Percentiles rank a stretch among this genome's conserved stretches.
These are phyloP conservation scores for Zosterops pallidus DNA, from an alignment of 2,113 vertebrate genomes.

Conservation along the genomic window DNA sequence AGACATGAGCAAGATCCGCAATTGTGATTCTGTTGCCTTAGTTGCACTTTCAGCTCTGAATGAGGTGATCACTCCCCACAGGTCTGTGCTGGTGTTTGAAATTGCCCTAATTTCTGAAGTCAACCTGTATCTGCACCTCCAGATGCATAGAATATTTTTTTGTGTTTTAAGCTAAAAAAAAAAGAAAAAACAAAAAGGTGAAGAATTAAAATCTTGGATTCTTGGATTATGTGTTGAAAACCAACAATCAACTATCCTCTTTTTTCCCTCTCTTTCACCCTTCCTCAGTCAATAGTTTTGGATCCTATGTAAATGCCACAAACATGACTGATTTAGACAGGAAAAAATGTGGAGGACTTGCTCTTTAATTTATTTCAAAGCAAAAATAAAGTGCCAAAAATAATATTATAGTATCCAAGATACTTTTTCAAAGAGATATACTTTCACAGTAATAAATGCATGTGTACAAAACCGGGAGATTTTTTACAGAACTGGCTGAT, in stretches of 20 bases:
- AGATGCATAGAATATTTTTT: neutral
- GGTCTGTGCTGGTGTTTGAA: neutral
- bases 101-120: neutral
- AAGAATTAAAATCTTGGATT: neutral
- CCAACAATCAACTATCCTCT: neutral
- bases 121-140: neutral
- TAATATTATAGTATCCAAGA: neutral
- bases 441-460: neutral
- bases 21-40: neutral
- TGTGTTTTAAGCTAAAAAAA: neutral
- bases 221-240: neutral
- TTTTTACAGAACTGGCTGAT: neutral
- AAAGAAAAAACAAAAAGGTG: neutral
- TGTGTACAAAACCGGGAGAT: neutral
- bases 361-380: neutral
- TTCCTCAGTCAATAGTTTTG: neutral
- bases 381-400: constrained; percentile 20
- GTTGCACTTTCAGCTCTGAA: neutral
- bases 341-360: neutral
- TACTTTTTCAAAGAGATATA: constrained; percentile 13
- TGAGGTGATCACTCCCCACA: neutral
- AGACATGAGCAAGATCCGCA: neutral
- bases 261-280: neutral
- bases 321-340: neutral
- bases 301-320: neutral